Conservation (phyloP, 1,140 invertebrate species). For the Planococcus citri region DNA sequence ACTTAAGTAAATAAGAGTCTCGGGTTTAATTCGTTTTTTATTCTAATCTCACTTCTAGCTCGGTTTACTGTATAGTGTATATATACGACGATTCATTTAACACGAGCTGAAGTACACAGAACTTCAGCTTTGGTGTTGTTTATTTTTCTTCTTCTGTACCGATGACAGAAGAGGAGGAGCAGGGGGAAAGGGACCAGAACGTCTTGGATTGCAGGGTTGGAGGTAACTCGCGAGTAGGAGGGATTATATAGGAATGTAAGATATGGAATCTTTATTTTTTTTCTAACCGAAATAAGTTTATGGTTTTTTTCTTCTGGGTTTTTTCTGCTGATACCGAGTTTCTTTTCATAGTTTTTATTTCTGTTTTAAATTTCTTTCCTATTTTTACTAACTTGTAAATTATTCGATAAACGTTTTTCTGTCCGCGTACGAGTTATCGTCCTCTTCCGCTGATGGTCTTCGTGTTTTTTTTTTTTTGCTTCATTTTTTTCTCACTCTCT, state of each 20-base stretch:
- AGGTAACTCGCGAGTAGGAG: not conserved
- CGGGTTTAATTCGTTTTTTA: not conserved
- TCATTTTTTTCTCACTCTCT: no score
- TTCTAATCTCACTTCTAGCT: not conserved
- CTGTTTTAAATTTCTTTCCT: conserved; percentile 4
- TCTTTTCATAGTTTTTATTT: not conserved
- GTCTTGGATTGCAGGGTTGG: no score
- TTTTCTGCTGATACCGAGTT: not conserved
- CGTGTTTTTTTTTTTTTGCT: not conserved
- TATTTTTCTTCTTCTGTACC: no score
- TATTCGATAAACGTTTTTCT: conserved; percentile 7
- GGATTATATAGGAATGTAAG: not conserved
- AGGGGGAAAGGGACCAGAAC: no score
- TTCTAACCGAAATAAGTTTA: conserved; percentile 1
- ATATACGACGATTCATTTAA: not conserved
- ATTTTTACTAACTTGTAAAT: not conserved
- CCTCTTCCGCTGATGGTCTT: not conserved
- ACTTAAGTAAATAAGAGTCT: not conserved
- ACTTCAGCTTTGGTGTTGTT: no score
- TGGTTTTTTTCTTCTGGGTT: not conserved
- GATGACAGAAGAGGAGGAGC: no score
- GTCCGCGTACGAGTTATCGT: conserved; percentile 5
- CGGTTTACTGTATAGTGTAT: not conserved
- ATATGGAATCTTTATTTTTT: not conserved
- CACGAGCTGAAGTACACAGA: not conserved